phyloP scores from a whole-genome alignment of 2,797 vertebrate species.

The Silurus aristotelis region DNA sequence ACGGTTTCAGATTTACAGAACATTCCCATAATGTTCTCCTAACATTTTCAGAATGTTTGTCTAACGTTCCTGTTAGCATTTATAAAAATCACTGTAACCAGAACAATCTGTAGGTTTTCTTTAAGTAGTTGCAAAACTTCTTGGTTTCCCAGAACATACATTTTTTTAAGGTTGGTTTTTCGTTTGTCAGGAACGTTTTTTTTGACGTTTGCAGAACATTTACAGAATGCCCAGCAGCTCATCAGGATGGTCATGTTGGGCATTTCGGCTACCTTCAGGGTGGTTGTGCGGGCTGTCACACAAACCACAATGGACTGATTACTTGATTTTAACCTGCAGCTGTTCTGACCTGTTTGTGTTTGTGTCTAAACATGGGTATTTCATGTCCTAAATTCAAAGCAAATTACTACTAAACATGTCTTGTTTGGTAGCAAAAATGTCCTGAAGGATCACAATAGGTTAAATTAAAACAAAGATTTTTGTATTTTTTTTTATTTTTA shows the following conservation, averaged over 20 bases:
- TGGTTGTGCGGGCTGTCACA: slow-evolving; percentile 78
- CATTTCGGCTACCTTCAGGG: slow-evolving; percentile 81
- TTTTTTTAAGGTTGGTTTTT: too few relatives aligned
- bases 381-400: slow-evolving; percentile 9
- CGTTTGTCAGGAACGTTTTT: too few relatives aligned
- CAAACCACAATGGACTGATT: slow-evolving; percentile 84
- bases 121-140: too few relatives aligned
- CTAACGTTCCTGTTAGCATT: too few relatives aligned
- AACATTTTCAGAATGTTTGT: too few relatives aligned
- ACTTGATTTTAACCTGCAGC: slow-evolving; percentile 78
- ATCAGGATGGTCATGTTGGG: slow-evolving; percentile 84
- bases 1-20: too few relatives aligned
- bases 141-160: too few relatives aligned
- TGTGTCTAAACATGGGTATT: neutral
- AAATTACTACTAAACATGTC: neutral
- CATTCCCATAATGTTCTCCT: too few relatives aligned
- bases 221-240: slow-evolving; percentile 65
- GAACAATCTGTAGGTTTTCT: too few relatives aligned
- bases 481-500: slow-evolving; percentile 24
- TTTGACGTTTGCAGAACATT: too few relatives aligned
- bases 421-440: neutral
- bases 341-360: slow-evolving; percentile 70
- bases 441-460: neutral
- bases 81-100: too few relatives aligned
- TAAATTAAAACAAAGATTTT: too few relatives aligned